These are phyloP conservation scores for Gobiocypris rarus DNA, from an alignment of 2,113 vertebrate species.

Conservation along the genomic window DNA sequence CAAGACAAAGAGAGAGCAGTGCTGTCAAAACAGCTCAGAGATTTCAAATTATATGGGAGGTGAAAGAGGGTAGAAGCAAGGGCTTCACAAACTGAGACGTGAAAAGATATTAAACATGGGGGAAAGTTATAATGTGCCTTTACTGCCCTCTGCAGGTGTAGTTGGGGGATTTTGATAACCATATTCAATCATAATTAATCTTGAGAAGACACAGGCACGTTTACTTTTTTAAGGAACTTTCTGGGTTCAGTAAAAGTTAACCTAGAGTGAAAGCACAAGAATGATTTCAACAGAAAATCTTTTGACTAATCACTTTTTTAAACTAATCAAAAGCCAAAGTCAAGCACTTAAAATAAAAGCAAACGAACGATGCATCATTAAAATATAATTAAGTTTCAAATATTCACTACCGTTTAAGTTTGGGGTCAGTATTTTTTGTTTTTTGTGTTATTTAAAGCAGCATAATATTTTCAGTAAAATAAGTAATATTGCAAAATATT, in stretches of 20 bases:
- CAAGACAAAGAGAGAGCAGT: conserved; percentile 27
- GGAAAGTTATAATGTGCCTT: background rate
- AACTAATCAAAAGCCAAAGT: background rate
- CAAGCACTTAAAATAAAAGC: too few species aligned
- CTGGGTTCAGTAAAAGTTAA: conserved; percentile 1
- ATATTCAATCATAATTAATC: background rate
- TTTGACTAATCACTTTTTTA: fast-evolving
- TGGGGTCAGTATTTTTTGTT: background rate
- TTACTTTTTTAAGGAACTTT: background rate
- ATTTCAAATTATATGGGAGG: conserved; percentile 7
- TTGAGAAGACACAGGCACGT: background rate
- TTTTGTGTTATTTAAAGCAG: too few species aligned
- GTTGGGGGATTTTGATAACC: background rate
- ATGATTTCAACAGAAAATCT: background rate
- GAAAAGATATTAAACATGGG: background rate
- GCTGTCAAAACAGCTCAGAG: conserved; percentile 36
- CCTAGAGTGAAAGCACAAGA: background rate
- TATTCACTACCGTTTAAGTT: background rate
- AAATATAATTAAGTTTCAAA: background rate
- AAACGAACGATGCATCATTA: background rate
- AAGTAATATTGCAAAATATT: background rate
- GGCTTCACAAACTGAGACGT: background rate
- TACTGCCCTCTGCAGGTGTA: conserved; percentile 50
- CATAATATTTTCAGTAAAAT: background rate
- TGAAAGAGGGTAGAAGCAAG: conserved; percentile 1